These are phyloP conservation scores for Echeneis naucrates DNA, from an alignment of 2,797 vertebrate species.

Conservation along the genomic window DNA sequence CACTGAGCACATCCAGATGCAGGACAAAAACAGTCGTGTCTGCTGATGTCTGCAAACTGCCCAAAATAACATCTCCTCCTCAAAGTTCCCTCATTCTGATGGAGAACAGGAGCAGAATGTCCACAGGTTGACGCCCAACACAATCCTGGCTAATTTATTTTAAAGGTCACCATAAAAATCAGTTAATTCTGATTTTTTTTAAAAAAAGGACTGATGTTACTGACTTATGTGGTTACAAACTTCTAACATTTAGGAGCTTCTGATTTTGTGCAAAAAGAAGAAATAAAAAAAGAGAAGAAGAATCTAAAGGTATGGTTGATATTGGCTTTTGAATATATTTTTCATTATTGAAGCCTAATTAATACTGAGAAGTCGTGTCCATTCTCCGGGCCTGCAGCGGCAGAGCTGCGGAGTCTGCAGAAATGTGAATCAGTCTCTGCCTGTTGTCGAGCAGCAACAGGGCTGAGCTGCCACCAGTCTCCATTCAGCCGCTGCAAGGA, in stretches of 20 bases:
- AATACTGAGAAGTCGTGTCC: background rate
- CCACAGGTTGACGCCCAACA: too few species aligned
- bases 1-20: too few species aligned
- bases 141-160: too few species aligned
- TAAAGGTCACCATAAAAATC: too few species aligned
- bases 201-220: background rate
- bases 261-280: too few species aligned
- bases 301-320: background rate
- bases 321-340: too few species aligned
- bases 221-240: background rate
- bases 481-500: conserved; percentile 65
- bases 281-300: too few species aligned
- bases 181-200: too few species aligned
- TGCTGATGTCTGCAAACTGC: too few species aligned
- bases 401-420: conserved; percentile 55
- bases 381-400: conserved; percentile 29
- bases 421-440: conserved; percentile 74
- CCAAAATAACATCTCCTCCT: too few species aligned
- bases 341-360: background rate
- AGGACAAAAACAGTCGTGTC: too few species aligned
- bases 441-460: conserved; percentile 82
- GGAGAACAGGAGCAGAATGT: background rate
- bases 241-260: background rate
- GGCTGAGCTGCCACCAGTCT: conserved; percentile 73
- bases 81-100: too few species aligned